Evolutionary conservation across 1,140 invertebrate species (phyloP).

Genomic region (Drosophila ambigua): DNA sequence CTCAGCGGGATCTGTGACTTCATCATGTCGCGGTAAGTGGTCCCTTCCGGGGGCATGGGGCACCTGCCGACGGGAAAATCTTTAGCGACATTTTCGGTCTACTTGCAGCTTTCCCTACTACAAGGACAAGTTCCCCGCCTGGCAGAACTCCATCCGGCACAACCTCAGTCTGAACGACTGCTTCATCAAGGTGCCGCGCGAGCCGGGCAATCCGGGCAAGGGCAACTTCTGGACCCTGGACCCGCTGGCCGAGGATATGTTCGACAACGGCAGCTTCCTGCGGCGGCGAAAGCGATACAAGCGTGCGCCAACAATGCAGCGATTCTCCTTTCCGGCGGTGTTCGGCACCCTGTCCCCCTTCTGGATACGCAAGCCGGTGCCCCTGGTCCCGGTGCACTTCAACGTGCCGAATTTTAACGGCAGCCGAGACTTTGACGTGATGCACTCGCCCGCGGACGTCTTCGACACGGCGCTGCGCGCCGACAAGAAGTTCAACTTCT

Average conservation of each 20-base stretch:
- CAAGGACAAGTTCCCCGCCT: slow-evolving; percentile 96
- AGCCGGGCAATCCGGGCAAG: slow-evolving; percentile 99
- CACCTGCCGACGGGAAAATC: neutral
- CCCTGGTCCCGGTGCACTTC: slow-evolving; percentile 84
- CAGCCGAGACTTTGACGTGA: slow-evolving; percentile 76
- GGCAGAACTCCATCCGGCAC: slow-evolving; percentile 99
- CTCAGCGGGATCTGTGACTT: slow-evolving; percentile 99
- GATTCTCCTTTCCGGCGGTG: slow-evolving; percentile 83
- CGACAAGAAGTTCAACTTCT: slow-evolving; percentile 82
- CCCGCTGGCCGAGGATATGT: slow-evolving; percentile 99
- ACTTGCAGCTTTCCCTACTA: slow-evolving; percentile 93
- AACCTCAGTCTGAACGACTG: slow-evolving; percentile 99
- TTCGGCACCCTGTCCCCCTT: slow-evolving; percentile 83
- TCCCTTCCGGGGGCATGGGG: too few species aligned
- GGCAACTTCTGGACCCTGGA: slow-evolving; percentile 99
- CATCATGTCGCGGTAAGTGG: slow-evolving; percentile 93
- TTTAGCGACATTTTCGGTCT: neutral
- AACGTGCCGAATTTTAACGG: slow-evolving; percentile 78
- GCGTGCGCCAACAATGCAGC: slow-evolving; percentile 87
- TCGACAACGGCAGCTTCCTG: slow-evolving; percentile 99
- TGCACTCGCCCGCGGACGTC: slow-evolving; percentile 72
- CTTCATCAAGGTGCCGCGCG: slow-evolving; percentile 99
- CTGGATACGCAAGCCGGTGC: slow-evolving; percentile 85
- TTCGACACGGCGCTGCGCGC: slow-evolving; percentile 69
- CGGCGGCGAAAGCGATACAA: slow-evolving; percentile 97